These are phyloP conservation scores for Eupithecia vulgata DNA, from an alignment of 2,888 invertebrate genomes.

Conservation along the genomic window DNA sequence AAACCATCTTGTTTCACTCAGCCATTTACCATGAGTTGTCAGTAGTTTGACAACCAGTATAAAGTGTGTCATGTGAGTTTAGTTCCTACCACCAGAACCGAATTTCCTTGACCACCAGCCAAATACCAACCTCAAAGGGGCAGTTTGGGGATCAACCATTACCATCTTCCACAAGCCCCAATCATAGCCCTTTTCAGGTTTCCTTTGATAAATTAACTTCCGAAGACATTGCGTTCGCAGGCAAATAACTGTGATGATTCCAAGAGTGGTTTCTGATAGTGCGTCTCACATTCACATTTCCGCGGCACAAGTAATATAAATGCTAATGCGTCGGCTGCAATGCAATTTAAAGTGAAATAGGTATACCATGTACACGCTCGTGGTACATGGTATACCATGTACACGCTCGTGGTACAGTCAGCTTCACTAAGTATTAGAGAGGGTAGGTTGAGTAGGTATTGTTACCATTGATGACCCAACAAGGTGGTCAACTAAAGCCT, in stretches of 20 bases:
- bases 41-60: too few species aligned
- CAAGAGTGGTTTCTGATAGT: background rate
- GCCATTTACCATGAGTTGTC: too few species aligned
- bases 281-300: background rate
- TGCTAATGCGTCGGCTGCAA: constrained; percentile 29
- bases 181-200: background rate
- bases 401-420: background rate
- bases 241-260: background rate
- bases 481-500: too few species aligned
- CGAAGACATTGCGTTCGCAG: background rate
- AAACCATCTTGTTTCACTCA: too few species aligned
- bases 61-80: too few species aligned
- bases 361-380: background rate
- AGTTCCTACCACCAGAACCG: too few species aligned
- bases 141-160: too few species aligned
- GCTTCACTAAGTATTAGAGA: background rate
- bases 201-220: background rate
- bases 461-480: too few species aligned
- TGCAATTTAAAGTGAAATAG: constrained; percentile 28
- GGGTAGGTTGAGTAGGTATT: background rate
- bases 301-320: background rate
- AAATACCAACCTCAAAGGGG: too few species aligned
- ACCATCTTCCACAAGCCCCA: too few species aligned
- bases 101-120: too few species aligned
- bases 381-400: too few species aligned